Percentiles rank a stretch among this genome's conserved stretches.
phyloP scores from a whole-genome alignment of 2,888 invertebrate species.

The Volucella inanis region DNA sequence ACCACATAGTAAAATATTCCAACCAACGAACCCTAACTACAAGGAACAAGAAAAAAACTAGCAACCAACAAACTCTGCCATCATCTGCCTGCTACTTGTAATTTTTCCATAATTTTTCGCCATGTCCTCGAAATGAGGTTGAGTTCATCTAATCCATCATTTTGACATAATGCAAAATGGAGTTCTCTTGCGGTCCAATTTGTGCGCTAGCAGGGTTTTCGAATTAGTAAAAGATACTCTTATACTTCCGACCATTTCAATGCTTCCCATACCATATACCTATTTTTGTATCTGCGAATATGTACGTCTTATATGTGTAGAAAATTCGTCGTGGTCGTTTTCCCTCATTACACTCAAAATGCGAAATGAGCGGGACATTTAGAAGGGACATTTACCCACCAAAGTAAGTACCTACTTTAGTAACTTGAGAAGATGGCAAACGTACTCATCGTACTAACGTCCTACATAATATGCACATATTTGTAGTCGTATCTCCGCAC shows the following conservation, averaged over 20 bases:
- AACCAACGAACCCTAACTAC: slow-evolving; percentile 5
- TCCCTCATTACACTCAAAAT: slow-evolving; percentile 47
- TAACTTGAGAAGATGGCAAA: slow-evolving; percentile 56
- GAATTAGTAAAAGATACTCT: slow-evolving; percentile 59
- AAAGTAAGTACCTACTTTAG: slow-evolving; percentile 43
- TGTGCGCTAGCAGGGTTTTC: slow-evolving; percentile 51
- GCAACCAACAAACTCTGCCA: slow-evolving; percentile 42
- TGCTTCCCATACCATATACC: background rate
- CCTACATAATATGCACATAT: no score
- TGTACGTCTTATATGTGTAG: slow-evolving; percentile 7
- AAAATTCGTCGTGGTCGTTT: slow-evolving; percentile 27
- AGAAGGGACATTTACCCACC: slow-evolving; percentile 43
- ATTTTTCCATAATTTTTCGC: slow-evolving; percentile 73
- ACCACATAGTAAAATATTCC: slow-evolving; percentile 20
- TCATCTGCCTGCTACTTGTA: slow-evolving; percentile 63
- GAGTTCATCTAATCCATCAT: slow-evolving; percentile 72
- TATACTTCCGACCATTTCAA: background rate
- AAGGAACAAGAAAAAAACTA: slow-evolving; percentile 12
- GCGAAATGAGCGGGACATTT: slow-evolving; percentile 54
- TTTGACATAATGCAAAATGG: slow-evolving; percentile 71
- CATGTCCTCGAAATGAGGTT: slow-evolving; percentile 70
- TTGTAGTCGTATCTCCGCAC: background rate
- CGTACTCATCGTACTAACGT: background rate
- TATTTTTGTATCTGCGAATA: background rate
- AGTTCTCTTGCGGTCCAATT: slow-evolving; percentile 67